Evolutionary conservation across 1,140 invertebrate genomes (phyloP).

Genomic region (Eumeta japonica): DNA sequence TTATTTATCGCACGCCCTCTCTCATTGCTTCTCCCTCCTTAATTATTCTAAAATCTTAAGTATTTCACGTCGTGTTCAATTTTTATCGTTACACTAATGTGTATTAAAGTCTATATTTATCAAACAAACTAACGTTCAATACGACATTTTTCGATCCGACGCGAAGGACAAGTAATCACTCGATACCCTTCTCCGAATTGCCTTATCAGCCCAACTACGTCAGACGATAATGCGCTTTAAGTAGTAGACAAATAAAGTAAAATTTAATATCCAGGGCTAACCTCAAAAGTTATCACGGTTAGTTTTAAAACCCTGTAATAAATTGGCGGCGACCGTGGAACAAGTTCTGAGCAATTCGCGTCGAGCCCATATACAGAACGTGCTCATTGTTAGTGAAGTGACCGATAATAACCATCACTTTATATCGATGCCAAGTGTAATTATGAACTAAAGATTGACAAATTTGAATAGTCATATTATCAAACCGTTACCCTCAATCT

Average conservation of each 20-base stretch:
- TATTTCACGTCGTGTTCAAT: background rate
- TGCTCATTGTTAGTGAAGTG: constrained; percentile 2
- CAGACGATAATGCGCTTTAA: constrained; percentile 20
- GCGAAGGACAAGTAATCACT: constrained; percentile 50
- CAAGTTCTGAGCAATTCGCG: constrained; percentile 39
- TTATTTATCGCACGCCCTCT: constrained; percentile 57
- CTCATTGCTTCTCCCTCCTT: constrained; percentile 40
- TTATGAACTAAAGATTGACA: too few species aligned
- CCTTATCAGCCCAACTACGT: constrained; percentile 26
- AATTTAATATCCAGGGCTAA: background rate
- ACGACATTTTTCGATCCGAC: constrained; percentile 10
- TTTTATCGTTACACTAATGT: background rate
- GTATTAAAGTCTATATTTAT: too few species aligned
- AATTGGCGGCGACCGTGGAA: constrained; percentile 41
- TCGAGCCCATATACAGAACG: constrained; percentile 8
- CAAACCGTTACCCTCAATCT: too few species aligned
- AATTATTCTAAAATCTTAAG: constrained; percentile 1
- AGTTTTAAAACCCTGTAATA: constrained; percentile 47
- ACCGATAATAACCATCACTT: too few species aligned
- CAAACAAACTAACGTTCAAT: background rate
- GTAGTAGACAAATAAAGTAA: background rate
- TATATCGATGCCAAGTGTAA: too few species aligned
- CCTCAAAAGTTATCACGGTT: constrained; percentile 26
- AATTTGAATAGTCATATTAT: too few species aligned
- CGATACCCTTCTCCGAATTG: constrained; percentile 45